These are phyloP conservation scores for Dipodomys ordii DNA, from an alignment of 2,113 vertebrate species.

Conservation along the genomic window DNA sequence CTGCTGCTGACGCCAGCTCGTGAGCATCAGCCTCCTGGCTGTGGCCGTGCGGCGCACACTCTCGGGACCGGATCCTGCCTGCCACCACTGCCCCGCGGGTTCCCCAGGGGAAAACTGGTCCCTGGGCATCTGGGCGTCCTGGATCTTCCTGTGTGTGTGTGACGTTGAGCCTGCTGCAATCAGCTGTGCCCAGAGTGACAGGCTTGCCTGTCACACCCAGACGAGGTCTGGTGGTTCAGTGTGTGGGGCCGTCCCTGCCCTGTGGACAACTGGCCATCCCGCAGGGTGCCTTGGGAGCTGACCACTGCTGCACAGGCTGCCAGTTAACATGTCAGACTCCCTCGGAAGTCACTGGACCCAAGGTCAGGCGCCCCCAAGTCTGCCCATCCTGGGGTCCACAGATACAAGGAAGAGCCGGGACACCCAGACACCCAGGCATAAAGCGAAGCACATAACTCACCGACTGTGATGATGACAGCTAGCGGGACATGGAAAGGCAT, in stretches of 20 bases:
- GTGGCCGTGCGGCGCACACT: rapidly evolving
- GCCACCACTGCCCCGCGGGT: too few relatives aligned
- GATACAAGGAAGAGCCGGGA: slow-evolving; percentile 86
- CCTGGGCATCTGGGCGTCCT: too few relatives aligned
- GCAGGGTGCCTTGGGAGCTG: not conserved
- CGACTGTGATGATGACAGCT: not conserved
- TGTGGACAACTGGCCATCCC: rapidly evolving
- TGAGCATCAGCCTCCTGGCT: not conserved
- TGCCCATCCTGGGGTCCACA: rapidly evolving
- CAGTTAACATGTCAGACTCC: rapidly evolving
- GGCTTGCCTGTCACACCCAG: not conserved
- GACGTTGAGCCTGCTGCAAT: rapidly evolving
- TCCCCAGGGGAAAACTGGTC: too few relatives aligned
- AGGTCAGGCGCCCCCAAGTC: not conserved
- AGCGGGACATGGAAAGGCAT: not conserved
- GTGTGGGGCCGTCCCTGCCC: not conserved
- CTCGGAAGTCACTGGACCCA: not conserved
- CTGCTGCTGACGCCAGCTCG: too few relatives aligned
- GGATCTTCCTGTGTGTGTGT: not conserved
- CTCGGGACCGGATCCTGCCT: not conserved
- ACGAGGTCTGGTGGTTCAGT: too few relatives aligned
- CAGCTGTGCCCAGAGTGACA: too few relatives aligned
- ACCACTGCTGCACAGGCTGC: not conserved
- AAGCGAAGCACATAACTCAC: slow-evolving; percentile 81
- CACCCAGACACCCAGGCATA: slow-evolving; percentile 89